Base-by-base conservation (phyloP, 1,140 invertebrate genomes). In the Mactra quadrangularis region DNA sequence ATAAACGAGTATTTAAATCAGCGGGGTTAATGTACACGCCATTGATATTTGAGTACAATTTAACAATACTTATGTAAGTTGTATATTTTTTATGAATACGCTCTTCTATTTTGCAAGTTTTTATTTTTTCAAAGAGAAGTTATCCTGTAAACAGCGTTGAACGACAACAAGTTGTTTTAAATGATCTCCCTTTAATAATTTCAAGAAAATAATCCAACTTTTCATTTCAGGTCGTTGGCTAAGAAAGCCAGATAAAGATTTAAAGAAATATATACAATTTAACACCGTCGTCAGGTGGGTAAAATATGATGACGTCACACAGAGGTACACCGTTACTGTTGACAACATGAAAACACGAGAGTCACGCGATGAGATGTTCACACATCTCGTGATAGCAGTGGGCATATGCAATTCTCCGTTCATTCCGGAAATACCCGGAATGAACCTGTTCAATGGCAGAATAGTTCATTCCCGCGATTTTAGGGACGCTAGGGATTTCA, bases 401-500 rank as follows among this genome's bases (percentile, higher is more conserved):
- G 55, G 59, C n/a, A 62, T 62, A 27, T 62, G 31, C 17, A 33
- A 62, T 62, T 9, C n/a, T 31, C 59, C 59, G 15, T 33, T 33
- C 13, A 31, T 62, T 15, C 59, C 59, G 31, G 31, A 1, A 15
- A 15, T 62, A 13, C 7, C 7, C 15, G 82, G 71, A 27, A 70
- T 76, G 0, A 62, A 77, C 53, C 66, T 31, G 0, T 85, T 85
- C 38, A 15, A 35, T n/a, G 83, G 83, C 6, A 22, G 83, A 25
- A 47, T 85, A 19, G n/a, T 85, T 31, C 83, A 85, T 41, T 66
- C 68, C 1, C 83, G 81, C 31, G 60, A 85, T 35, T 85, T 81
- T 35, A 38, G 83, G 4, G 68, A 84, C 27, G 83, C 83, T 0
- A 27, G 9, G 11, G 68, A 84, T 22, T 85, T 81, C 60, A 74